A percentile compares a stretch with the other conserved stretches of the same genome.
Conservation (phyloP, 30 jellyfish, hydroid and myxozoan genomes). For the Hydractinia echinata region DNA sequence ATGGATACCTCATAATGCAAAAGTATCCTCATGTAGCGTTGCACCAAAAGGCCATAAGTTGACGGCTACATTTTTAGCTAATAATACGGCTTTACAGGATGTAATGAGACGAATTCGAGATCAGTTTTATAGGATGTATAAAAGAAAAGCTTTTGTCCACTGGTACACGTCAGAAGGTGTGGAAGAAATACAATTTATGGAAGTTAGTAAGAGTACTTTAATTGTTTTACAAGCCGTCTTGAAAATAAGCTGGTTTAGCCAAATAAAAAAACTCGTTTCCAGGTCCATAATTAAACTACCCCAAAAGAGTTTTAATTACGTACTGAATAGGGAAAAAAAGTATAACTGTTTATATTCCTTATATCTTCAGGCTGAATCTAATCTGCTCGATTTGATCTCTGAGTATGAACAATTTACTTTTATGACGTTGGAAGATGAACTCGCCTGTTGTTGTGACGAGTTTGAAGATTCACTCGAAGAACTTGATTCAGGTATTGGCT, state of each 20-base stretch:
- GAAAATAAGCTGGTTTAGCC: no score
- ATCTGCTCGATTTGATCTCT: slow-evolving; percentile 67
- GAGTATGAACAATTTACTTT: slow-evolving; percentile 91
- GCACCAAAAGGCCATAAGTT: slow-evolving; percentile 69
- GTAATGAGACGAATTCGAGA: slow-evolving; percentile 66
- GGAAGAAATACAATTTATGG: slow-evolving; percentile 84
- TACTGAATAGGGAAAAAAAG: no score
- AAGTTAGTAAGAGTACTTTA: slow-evolving; percentile 38
- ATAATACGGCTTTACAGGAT: slow-evolving; percentile 87
- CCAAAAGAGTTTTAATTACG: no score
- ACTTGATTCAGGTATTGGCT: slow-evolving; percentile 85
- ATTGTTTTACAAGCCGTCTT: no score
- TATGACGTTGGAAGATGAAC: slow-evolving; percentile 47
- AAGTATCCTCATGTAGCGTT: slow-evolving; percentile 75
- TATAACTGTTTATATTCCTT: no score
- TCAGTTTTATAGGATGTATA: slow-evolving; percentile 76
- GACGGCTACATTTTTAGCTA: slow-evolving; percentile 90
- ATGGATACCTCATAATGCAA: slow-evolving; percentile 99
- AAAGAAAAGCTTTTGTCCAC: slow-evolving; percentile 89
- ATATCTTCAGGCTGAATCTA: slow-evolving; percentile 71
- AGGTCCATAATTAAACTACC: no score
- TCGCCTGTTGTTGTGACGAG: slow-evolving; percentile 39
- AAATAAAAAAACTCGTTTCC: no score
- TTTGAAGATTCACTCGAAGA: slow-evolving; percentile 95
- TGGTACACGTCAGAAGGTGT: slow-evolving; percentile 95